A percentile compares a stretch with the other conserved stretches of the same genome.
Conservation (phyloP, 2,797 vertebrate species). For the Australoheros facetus region DNA sequence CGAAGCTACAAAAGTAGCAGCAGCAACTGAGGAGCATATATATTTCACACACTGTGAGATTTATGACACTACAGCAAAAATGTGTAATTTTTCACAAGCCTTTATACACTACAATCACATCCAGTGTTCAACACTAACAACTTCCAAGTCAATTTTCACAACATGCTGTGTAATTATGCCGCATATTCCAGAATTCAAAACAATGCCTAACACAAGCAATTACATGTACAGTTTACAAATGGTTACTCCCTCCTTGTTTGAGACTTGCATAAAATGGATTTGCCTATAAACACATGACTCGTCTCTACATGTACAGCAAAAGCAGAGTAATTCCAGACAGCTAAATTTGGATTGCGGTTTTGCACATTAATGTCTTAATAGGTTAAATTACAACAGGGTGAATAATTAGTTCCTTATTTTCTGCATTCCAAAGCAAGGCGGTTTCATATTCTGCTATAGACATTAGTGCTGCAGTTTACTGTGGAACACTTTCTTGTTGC, state of each 20-base stretch:
- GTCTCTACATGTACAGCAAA: background rate
- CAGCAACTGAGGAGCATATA: conserved; percentile 28
- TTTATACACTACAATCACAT: background rate
- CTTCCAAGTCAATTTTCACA: background rate
- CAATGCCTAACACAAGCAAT: background rate
- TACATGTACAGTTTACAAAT: background rate
- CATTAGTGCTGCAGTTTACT: background rate
- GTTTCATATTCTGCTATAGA: background rate
- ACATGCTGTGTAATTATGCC: background rate
- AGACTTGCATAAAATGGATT: background rate
- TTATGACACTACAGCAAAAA: background rate
- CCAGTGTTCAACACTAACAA: background rate
- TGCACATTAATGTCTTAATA: background rate
- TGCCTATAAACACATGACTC: background rate
- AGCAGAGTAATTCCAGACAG: background rate
- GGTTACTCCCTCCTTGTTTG: background rate
- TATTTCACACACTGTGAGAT: conserved; percentile 39
- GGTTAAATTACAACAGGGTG: background rate
- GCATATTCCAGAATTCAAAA: background rate
- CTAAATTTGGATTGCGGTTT: background rate
- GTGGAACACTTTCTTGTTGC: background rate
- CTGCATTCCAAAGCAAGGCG: background rate
- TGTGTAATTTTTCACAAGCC: background rate
- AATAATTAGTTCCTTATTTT: conserved; percentile 15
- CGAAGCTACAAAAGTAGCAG: conserved; percentile 43